Base-by-base conservation (phyloP, 37 sponge, comb jelly and placozoan genomes). In the Diacarnus erythraeanus region DNA sequence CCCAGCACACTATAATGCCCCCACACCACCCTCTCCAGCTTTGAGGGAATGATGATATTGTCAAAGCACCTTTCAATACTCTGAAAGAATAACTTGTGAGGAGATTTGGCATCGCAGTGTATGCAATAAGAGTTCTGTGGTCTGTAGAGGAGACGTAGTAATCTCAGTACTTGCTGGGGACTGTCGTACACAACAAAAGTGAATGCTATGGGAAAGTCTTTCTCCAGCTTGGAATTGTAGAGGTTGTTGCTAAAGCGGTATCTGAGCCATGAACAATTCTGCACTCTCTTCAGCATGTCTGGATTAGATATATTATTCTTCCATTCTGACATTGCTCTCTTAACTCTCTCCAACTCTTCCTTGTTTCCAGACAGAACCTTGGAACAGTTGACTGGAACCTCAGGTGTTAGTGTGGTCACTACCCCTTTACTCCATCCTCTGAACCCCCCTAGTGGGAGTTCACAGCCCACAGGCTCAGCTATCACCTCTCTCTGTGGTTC, bases 121-220 rank as follows among this genome's bases (percentile, higher is more conserved):
- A 81, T 23, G 22, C 82, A 81, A 47, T 58, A 81, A 15, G 64
- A 3, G 37, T 81, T 81, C 5, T 81, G 82, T 29, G 73, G 82
- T 29, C 82, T 38, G 43, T 71, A 81, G 12, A 81, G 17, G 0
- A 72, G 43, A 22, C 60, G 58, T 36, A 81, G 30, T 0, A 81
- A 33, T 21, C 82, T 36, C 6, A 81, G 15, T 27, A 81, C 60
- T 36, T 81, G 82, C 65, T 59, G 64, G 2, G 74, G 37, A 30
- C 21, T 33, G 18, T 38, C 61, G 41, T 72, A 44, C 20, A 61
- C 29, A 26, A 64, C 38, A 20, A 81, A 40, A 63, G 47, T 42
- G 38, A 70, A 81, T 26, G 74, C 73, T 2, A 81, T 39, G 0
- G 82, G 82, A 59, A 81, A 81, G 0, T 71, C 0, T 39, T 30